Evolutionary conservation across 2,888 invertebrate genomes (phyloP), one percentile per base, ranked within the genome.

Genomic region (Lepeophtheirus nordmannii): DNA sequence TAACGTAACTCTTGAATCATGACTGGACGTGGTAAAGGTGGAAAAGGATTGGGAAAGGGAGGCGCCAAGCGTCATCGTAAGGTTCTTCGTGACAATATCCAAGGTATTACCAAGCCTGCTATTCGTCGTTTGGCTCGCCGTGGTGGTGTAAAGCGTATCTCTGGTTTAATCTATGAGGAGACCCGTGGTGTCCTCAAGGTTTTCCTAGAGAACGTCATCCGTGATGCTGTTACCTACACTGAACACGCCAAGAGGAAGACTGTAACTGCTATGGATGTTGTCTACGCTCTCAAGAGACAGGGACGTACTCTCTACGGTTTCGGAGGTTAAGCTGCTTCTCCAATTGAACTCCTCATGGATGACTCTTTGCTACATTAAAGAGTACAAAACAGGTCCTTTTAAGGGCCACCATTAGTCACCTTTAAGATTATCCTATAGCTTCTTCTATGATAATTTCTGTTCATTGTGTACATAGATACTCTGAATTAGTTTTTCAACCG

Each of bases 241-340:
- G 87, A 89, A 73, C 87, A 89, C 73, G 88, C 88, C 46, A 89
- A 89, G 76, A 79, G 88, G 71, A 89, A 89, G 78, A 89, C 88
- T 1, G 88, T 89, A 58, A 89, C 87, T 0, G 87, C 87, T 17
- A 88, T 89, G 88, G 88, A 89, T 71, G 85, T 89, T 12, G 87
- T 89, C 62, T 89, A 88, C 73, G 87, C 87, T n/a, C 75, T 88
- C 72, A 88, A 89, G 74, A 79, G 87, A 62, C 87, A 88, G 76
- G 86, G 87, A 8, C 80, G 86, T 71, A 88, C 87, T 68, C 76
- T 89, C 12, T 88, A 88, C 76, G 87, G 88, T 67, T 88, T 86
- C 72, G 85, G 85, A 61, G 85, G 85, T 70, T 77, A 76, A 76
- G 17, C 53, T n/a, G 8, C 53, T 8, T 46, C 30, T 30, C 7